A percentile compares a stretch with the other conserved stretches of the same genome.
Evolutionary conservation across 2,888 invertebrate species (phyloP).

Genomic region (Noctua fimbriata): DNA sequence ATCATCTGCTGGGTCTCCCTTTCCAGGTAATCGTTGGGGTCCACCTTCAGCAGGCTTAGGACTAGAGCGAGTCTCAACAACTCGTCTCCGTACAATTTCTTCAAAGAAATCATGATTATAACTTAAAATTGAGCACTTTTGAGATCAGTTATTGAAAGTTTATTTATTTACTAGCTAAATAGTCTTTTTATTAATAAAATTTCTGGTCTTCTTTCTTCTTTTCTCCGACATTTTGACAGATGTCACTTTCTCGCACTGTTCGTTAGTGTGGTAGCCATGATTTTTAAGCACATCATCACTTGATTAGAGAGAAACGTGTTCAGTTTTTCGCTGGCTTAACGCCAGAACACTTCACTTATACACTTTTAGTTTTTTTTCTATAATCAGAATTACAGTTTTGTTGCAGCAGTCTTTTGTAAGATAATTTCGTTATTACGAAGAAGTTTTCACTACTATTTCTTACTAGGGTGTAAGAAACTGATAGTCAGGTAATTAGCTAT

Average conservation of each 20-base stretch:
- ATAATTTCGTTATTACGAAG: background rate
- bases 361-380: conserved; percentile 53
- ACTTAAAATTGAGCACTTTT: conserved; percentile 68
- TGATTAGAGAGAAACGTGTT: conserved; percentile 22
- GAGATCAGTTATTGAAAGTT: conserved; percentile 60
- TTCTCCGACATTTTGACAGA: conserved; percentile 85
- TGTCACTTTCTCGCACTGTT: conserved; percentile 76
- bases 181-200: conserved; percentile 63
- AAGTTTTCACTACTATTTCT: conserved; percentile 10
- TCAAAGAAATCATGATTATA: conserved; percentile 93
- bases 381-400: conserved; percentile 42
- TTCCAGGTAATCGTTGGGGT: conserved; percentile 93
- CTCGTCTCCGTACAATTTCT: conserved; percentile 95
- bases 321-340: conserved; percentile 47
- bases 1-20: conserved; percentile 88
- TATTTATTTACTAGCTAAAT: conserved; percentile 47
- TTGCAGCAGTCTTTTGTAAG: conserved; percentile 58
- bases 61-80: conserved; percentile 95
- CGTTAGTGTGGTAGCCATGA: conserved; percentile 36
- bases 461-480: background rate
- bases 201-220: conserved; percentile 82
- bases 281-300: conserved; percentile 57
- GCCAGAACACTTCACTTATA: conserved; percentile 52
- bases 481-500: conserved; percentile 8
- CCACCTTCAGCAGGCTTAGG: conserved; percentile 94